Evolutionary conservation across 92 coral and sea anemone species (phyloP).

Genomic region (Nematostella vectensis): DNA sequence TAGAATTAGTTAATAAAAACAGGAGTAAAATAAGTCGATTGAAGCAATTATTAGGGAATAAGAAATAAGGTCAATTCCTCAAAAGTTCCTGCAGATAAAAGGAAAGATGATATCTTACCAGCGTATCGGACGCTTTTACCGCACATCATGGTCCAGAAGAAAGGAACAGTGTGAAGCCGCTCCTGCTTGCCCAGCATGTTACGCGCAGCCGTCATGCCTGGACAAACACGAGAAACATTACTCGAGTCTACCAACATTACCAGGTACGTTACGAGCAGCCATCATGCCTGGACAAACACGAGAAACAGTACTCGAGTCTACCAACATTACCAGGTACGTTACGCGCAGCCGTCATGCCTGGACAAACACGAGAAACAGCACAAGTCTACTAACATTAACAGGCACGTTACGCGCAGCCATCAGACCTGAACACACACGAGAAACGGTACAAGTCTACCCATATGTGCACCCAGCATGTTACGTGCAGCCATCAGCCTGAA

Average conservation of each 20-base stretch:
- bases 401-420: slow-evolving; percentile 94
- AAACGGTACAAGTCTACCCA: neutral
- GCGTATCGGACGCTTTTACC: slow-evolving; percentile 83
- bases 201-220: slow-evolving; percentile 87
- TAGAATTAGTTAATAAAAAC: too few species aligned
- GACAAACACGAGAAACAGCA: neutral
- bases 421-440: slow-evolving; percentile 34
- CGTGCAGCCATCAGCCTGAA: too few species aligned
- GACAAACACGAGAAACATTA: neutral
- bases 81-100: too few species aligned
- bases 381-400: slow-evolving; percentile 23
- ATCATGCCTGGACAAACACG: slow-evolving; percentile 45
- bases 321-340: slow-evolving; percentile 69
- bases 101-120: slow-evolving; percentile 36
- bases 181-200: slow-evolving; percentile 84
- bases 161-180: slow-evolving; percentile 80
- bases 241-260: slow-evolving; percentile 13
- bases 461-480: too few species aligned
- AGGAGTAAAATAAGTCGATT: too few species aligned
- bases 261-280: slow-evolving; percentile 92
- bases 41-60: too few species aligned
- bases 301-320: neutral
- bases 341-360: slow-evolving; percentile 87
- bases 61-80: too few species aligned
- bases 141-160: slow-evolving; percentile 92